Conservation (phyloP, 2,797 vertebrate species). For the Semotilus atromaculatus region DNA sequence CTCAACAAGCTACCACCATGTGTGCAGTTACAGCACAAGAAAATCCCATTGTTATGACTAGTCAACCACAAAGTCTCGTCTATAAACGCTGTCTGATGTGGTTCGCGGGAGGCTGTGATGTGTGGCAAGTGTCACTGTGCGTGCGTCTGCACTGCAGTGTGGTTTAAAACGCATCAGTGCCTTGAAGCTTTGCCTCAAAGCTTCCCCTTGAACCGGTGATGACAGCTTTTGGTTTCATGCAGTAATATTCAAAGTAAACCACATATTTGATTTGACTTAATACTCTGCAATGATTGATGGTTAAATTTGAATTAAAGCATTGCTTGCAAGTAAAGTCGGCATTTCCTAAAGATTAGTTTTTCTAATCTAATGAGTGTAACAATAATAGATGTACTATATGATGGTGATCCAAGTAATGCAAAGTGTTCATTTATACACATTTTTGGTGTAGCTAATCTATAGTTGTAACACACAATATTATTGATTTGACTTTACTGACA, state of each 20-base stretch:
- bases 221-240: not conserved
- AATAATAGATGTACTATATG: not conserved
- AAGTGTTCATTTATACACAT: not conserved
- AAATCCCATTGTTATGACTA: slow-evolving; percentile 65
- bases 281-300: not conserved
- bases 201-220: not conserved
- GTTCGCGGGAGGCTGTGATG: slow-evolving; percentile 39
- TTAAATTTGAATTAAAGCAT: not conserved
- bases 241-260: not conserved
- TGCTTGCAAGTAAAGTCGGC: not conserved
- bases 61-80: slow-evolving; percentile 54
- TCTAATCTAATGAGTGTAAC: not conserved
- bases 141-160: slow-evolving; percentile 16
- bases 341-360: not conserved
- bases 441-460: not conserved
- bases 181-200: slow-evolving; percentile 20
- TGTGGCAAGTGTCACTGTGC: slow-evolving; percentile 17
- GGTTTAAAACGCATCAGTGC: slow-evolving; percentile 5
- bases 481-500: not conserved
- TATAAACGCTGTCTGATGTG: slow-evolving; percentile 57
- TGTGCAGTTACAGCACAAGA: slow-evolving; percentile 34
- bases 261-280: not conserved
- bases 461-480: not conserved
- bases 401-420: not conserved
- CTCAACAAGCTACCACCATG: slow-evolving; percentile 55